Base-by-base conservation (phyloP, 2,113 vertebrate genomes). In the Amblyornis subalaris region DNA sequence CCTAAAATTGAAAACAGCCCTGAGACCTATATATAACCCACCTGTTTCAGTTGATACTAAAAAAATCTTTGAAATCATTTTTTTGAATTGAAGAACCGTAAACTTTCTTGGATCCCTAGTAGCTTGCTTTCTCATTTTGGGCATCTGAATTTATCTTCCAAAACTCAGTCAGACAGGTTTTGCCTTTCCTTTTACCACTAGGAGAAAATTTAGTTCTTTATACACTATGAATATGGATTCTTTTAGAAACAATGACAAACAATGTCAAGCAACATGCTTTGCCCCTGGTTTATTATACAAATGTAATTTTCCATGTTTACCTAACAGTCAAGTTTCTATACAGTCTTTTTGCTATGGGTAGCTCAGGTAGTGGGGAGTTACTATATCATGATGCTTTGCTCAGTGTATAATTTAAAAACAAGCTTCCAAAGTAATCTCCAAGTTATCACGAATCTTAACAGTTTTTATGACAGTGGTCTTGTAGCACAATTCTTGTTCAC, bases 31-130 rank as follows among this genome's bases (percentile, higher is more conserved):
- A 17, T 51, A 44, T 35, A 17, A 77, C 28, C 2, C 23, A 65
- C 14, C 2, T 77, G 4, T 62, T 61, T 74, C 19, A 9, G 16
- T 6, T 57, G n/a, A 66, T 45, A 24, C 9, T 23, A 36, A 47
- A 65, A 38, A 70, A 36, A 73, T 33, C 4, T 6, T 38, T 42
- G 20, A 2, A 31, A 24, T 55, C 1, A 0, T 14, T 36, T 55
- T 35, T 66, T 31, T 36, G 0, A 25, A 4, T 36, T 72, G 28
- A 53, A 67, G 62, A 76, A 31, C 16, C 0, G 0, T 35, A 66
- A 82, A 45, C 4, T 69, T n/a, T 22, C 14, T 40, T 76, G 18
- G 24, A 36, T 75, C 14, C 0, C 0, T 23, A 57, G 21, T 31
- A 62, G 10, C 8, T 73, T 66, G 0, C 16, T 80, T 87, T 35